phyloP scores from a whole-genome alignment of 2,797 vertebrate genomes.

The Falco naumanni region DNA sequence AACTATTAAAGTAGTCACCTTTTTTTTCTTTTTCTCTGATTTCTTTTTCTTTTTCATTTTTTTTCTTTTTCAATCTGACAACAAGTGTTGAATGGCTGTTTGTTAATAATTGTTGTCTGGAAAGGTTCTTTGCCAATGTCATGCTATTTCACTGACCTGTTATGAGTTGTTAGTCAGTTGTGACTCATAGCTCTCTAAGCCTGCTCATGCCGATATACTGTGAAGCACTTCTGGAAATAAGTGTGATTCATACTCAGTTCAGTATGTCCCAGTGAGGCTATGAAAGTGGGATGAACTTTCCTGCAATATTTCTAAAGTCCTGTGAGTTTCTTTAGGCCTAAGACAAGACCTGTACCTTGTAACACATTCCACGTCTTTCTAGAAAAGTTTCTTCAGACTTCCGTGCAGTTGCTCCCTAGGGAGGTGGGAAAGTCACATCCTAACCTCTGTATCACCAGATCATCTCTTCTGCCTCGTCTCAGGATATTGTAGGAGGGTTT shows the following conservation, averaged over 20 bases:
- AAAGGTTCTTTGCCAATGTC: not conserved
- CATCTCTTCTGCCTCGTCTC: not conserved
- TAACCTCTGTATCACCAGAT: not conserved
- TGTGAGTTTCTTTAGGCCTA: not conserved
- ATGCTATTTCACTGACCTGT: not conserved
- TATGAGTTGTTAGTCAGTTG: not conserved
- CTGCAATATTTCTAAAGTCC: not conserved
- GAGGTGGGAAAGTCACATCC: not conserved
- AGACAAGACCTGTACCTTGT: not conserved
- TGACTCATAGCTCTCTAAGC: slow-evolving; percentile 12
- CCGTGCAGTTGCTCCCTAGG: not conserved
- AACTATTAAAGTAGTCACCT: not conserved
- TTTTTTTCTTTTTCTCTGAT: not conserved
- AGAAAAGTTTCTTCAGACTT: not conserved
- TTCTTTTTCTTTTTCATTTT: not conserved
- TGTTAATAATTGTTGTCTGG: not conserved
- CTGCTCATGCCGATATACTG: not conserved
- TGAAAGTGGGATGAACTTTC: not conserved
- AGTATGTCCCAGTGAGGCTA: not conserved
- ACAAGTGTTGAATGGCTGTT: not conserved
- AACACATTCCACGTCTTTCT: not conserved
- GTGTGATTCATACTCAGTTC: not conserved
- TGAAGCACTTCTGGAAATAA: not conserved
- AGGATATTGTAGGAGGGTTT: not conserved
- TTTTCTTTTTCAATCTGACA: not conserved